Conservation (phyloP, 2,113 vertebrate genomes). For the Serilophus lunatus region DNA sequence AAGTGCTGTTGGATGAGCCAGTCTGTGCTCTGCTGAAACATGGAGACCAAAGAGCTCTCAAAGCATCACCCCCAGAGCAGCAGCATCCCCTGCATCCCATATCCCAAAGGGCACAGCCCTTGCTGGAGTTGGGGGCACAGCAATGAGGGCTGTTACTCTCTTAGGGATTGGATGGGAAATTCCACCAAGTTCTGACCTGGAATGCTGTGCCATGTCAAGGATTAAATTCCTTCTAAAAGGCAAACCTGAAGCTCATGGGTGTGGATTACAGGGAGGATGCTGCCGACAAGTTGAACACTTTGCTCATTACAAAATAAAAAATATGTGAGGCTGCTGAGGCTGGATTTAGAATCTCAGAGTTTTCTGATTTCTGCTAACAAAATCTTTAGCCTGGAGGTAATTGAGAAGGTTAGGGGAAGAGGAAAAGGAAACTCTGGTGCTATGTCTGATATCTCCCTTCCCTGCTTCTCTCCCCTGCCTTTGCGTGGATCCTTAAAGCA, state of each 20-base stretch:
- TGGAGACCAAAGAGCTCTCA: neutral
- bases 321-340: fast-evolving
- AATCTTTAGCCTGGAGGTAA: neutral
- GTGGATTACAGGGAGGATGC: neutral
- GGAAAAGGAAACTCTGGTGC: neutral
- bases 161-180: neutral
- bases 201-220: neutral
- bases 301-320: neutral
- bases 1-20: neutral
- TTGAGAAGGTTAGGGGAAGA: neutral
- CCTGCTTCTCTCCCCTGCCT: neutral
- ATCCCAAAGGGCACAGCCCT: neutral
- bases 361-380: neutral
- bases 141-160: neutral
- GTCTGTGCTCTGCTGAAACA: neutral
- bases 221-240: neutral
- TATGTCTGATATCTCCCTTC: neutral
- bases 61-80: neutral
- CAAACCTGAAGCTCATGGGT: neutral
- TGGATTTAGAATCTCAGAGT: fast-evolving
- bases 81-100: neutral
- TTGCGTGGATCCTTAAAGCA: neutral
- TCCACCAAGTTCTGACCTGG: fast-evolving
- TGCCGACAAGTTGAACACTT: neutral
- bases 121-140: neutral